Base-by-base conservation (phyloP, 2,888 invertebrate species). In the Eilema depressum region DNA sequence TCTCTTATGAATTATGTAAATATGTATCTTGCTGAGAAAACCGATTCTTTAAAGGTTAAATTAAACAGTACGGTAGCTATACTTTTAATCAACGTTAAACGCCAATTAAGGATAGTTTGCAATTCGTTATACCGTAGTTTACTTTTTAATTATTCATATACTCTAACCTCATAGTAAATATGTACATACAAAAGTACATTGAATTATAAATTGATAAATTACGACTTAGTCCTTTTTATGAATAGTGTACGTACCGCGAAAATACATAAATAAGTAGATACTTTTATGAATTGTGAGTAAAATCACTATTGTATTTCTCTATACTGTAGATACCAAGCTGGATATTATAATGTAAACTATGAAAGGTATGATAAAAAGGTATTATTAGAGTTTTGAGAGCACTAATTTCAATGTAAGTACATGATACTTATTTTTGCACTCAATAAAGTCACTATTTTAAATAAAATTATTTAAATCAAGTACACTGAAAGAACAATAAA, bases 381-480 rank as follows among this genome's bases (percentile, higher is more conserved):
- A 85, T 85, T 84, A 85, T 86, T 90, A 90, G 88, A 86, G 84
- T 89, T 91, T 89, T 88, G 83, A 88, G 85, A 92, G 94, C 95
- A 94, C 94, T 89, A 82, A 86, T 91, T 91, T 92, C 89, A 90
- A 88, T 89, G 86, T 91, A 91, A 87, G 87, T 89, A 92, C 88
- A 86, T 90, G 74, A 80, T 78, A 92, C 89, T 92, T 93, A 94
- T 93, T 94, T 93, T 93, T 93, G 94, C 94, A 95, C 94, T 91
- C 86, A 88, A 91, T 91, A 90, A 93, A 91, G 86, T 91, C 93
- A 94, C 94, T 93, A 93, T 93, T 93, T 93, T 93, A 92, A 93
- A 92, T 90, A 92, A 91, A 91, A 82, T 89, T 91, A 91, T 90
- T 89, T 87, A 86, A 86, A 90, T 86, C 85, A 89, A 91, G 83